phyloP scores from a whole-genome alignment of 1,140 invertebrate genomes.

The Mya arenaria region DNA sequence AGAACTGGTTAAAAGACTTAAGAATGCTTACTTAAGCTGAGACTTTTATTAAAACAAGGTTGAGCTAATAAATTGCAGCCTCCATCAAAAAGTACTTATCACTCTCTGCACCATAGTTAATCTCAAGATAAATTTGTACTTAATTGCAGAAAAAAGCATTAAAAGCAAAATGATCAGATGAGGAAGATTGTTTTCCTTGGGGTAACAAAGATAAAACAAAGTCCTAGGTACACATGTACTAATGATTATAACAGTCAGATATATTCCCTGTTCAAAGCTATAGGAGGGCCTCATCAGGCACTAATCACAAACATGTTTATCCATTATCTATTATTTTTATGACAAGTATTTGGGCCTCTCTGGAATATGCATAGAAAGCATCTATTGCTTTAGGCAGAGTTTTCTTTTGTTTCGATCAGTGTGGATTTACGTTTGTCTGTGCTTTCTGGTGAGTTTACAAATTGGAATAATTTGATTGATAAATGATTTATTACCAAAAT shows the following conservation, averaged over 20 bases:
- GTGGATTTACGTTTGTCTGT: too few relatives aligned
- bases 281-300: not conserved
- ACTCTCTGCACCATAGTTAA: too few relatives aligned
- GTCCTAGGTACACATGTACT: not conserved
- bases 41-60: too few relatives aligned
- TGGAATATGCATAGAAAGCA: not conserved
- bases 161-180: not conserved
- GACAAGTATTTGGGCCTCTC: conserved; percentile 8
- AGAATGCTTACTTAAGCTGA: too few relatives aligned
- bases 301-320: not conserved
- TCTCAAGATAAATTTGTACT: too few relatives aligned
- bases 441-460: conserved; percentile 5
- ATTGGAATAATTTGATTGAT: too few relatives aligned
- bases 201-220: not conserved
- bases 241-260: not conserved
- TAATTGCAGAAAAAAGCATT: not conserved
- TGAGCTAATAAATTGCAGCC: too few relatives aligned
- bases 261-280: not conserved
- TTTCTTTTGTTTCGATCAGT: conserved; percentile 17
- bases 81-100: too few relatives aligned
- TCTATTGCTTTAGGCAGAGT: not conserved
- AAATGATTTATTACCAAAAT: too few relatives aligned
- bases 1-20: too few relatives aligned
- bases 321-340: conserved; percentile 28
- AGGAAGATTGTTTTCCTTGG: not conserved